A percentile compares a stretch with the other conserved stretches of the same genome.
These are phyloP conservation scores for Luperina nickerlii DNA, from an alignment of 2,888 invertebrate species.

Conservation along the genomic window DNA sequence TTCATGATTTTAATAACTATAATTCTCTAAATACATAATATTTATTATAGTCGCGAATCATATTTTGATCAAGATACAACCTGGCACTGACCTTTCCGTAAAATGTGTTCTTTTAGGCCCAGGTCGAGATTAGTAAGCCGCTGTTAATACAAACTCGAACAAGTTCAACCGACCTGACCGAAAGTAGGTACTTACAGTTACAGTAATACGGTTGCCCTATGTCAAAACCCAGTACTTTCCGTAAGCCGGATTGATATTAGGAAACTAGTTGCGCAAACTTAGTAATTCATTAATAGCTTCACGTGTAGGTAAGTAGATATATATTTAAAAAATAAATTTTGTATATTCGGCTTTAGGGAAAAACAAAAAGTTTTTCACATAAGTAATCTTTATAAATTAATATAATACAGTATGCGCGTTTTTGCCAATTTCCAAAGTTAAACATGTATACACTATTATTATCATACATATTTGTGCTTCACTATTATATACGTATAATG, in stretches of 20 bases:
- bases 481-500: no score
- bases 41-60: no score
- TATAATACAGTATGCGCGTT: background rate
- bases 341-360: background rate
- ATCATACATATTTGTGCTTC: no score
- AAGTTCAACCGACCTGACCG: background rate
- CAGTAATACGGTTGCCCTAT: background rate
- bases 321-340: no score
- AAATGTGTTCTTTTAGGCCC: background rate
- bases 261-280: background rate
- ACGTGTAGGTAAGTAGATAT: background rate
- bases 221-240: background rate
- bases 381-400: background rate
- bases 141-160: background rate
- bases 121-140: background rate
- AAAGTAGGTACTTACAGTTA: background rate
- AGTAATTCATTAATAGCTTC: background rate
- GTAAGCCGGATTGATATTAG: background rate
- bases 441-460: no score
- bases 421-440: background rate
- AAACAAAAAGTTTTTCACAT: background rate
- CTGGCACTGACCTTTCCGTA: background rate
- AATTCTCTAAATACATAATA: no score
- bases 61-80: no score
- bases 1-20: no score